Base-by-base conservation (phyloP, 2,113 vertebrate species). In the Illadopsis cleaveri region DNA sequence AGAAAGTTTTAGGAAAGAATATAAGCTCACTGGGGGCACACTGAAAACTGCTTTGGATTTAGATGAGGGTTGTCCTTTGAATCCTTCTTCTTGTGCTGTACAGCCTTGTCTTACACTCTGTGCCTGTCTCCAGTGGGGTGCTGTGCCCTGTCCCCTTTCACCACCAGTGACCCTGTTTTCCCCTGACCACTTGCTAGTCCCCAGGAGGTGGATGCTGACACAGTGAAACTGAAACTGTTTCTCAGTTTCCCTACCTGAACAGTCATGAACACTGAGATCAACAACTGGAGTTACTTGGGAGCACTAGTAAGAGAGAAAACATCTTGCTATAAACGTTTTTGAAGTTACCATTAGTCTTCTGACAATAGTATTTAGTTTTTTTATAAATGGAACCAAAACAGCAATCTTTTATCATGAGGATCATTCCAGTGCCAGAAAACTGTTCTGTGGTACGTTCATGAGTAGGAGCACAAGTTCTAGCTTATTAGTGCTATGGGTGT, bases 401-500 rank as follows among this genome's bases (percentile, higher is more conserved):
- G 4, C 51, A 44, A 3, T 66, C 57, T 72, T 64, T 42, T 77
- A 57, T 69, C 38, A 23, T 9, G 7, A 85, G 66, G 45, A 51
- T 86, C 33, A 9, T 89, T 10, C 47, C 68, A 47, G 3, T 40
- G 68, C 71, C 75, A 90, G 85, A 57, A 91, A 86, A 73, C 51
- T 66, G 24, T 75, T 82, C 7, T 28, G 54, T 82, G 47, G 21
- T 82, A 11, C 73, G 47, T 72, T 89, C 6, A 7, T n/a, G 24
- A 89, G 75, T 28, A 87, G 82, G 58, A 88, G 65, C 85, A 83
- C 51, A 28, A 85, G 77, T 54, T 90, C 18, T 80, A 73, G 47
- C 72, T 89, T 93, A 88, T 78, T 95, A 93, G 76, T 92, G 76
- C 71, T 68, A 14, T 2, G 77, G 68, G 31, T 87, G 45, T 92